Conservation (phyloP, 1,140 invertebrate genomes). For the Drosophila seguyi region DNA sequence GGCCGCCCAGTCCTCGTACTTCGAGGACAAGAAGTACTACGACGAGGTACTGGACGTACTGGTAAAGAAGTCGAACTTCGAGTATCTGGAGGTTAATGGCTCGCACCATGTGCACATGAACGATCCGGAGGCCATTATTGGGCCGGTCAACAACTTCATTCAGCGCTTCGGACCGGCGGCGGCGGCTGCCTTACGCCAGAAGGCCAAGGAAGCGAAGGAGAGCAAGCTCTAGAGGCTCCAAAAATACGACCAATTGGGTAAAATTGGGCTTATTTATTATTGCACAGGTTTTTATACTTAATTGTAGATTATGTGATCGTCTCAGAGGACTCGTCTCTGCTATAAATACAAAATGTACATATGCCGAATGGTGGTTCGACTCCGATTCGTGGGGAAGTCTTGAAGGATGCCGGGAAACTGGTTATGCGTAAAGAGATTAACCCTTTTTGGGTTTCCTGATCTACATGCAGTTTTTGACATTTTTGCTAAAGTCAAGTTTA, state of each 20-base stretch:
- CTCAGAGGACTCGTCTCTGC: conserved; percentile 32
- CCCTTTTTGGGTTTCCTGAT: conserved; percentile 1
- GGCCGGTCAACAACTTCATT: conserved; percentile 87
- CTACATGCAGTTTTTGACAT: neutral
- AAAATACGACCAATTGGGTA: conserved; percentile 15
- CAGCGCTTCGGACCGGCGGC: conserved; percentile 77
- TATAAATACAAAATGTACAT: conserved; percentile 55
- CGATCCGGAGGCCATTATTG: conserved; percentile 87
- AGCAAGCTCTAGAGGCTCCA: conserved; percentile 59
- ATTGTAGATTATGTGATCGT: conserved; percentile 64
- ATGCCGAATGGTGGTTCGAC: conserved; percentile 41
- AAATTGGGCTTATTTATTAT: conserved; percentile 61
- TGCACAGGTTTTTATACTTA: conserved; percentile 63
- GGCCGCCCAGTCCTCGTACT: conserved; percentile 86
- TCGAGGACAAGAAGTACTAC: conserved; percentile 87
- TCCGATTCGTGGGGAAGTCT: conserved; percentile 31
- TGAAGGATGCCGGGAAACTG: conserved; percentile 73
- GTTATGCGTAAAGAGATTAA: conserved; percentile 44
- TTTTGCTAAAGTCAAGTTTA: neutral
- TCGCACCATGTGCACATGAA: conserved; percentile 92
- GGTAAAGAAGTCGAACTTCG: conserved; percentile 87
- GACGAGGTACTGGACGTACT: conserved; percentile 87
- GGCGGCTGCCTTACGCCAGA: conserved; percentile 55
- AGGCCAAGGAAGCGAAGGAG: conserved; percentile 66
- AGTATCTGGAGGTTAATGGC: conserved; percentile 88